Evolutionary conservation across 2,113 vertebrate species (phyloP).

Genomic region (Oreochromis tanganicae): DNA sequence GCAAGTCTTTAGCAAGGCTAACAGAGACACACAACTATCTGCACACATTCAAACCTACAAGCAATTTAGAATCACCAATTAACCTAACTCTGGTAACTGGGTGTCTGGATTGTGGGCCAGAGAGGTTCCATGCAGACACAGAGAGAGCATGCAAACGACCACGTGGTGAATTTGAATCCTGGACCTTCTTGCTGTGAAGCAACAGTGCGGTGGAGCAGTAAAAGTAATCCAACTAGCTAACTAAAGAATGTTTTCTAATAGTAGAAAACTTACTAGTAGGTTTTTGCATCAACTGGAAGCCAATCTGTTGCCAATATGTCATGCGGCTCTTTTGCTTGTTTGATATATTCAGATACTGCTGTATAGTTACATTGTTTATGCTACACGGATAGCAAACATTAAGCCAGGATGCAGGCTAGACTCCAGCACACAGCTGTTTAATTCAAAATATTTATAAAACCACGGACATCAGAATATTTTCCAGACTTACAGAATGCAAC

Average conservation of each 20-base stretch:
- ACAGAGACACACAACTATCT: background rate
- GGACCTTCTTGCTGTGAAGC: background rate
- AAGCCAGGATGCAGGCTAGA: background rate
- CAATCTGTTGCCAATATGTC: background rate
- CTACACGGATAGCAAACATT: background rate
- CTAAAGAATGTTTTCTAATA: background rate
- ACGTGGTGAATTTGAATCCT: background rate
- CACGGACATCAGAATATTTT: background rate
- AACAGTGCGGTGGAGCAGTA: background rate
- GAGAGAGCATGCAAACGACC: background rate
- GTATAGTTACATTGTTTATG: background rate
- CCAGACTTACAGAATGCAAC: background rate
- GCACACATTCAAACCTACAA: background rate
- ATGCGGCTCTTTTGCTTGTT: background rate
- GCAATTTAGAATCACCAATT: fast-evolving
- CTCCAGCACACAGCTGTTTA: background rate
- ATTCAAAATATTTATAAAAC: background rate
- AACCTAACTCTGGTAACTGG: background rate
- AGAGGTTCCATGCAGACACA: background rate
- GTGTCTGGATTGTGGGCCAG: background rate
- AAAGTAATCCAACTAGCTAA: background rate
- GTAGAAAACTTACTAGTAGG: background rate
- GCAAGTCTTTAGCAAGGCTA: background rate
- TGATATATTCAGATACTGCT: background rate
- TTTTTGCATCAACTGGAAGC: background rate